Conservation (phyloP, 1,140 invertebrate genomes). For the Charaxes varanes region DNA sequence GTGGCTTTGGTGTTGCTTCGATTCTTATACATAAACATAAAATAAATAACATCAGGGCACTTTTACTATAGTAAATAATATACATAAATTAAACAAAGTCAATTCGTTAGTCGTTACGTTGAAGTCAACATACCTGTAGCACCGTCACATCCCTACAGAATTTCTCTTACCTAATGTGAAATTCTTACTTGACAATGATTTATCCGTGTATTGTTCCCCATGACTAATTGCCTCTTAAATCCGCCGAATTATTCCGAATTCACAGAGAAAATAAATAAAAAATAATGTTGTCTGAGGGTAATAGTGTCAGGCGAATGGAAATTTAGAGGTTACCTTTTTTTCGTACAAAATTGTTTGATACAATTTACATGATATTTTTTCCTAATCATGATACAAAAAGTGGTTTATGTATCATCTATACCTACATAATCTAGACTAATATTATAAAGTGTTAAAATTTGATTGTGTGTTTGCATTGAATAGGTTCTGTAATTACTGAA, state of each 20-base stretch:
- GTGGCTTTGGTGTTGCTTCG: not conserved
- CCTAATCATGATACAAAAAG: too few relatives aligned
- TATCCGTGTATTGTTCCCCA: constrained; percentile 62
- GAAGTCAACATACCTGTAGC: not conserved
- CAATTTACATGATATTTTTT: too few relatives aligned
- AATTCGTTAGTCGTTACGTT: too few relatives aligned
- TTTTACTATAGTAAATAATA: not conserved
- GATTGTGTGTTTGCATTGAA: too few relatives aligned
- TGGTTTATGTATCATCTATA: too few relatives aligned
- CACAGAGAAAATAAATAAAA: constrained; percentile 19
- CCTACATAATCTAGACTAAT: too few relatives aligned
- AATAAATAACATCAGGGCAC: not conserved
- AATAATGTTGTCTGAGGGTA: constrained; percentile 1
- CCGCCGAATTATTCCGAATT: constrained; percentile 28
- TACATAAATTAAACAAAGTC: not conserved
- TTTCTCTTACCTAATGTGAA: constrained; percentile 45
- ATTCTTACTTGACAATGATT: constrained; percentile 69
- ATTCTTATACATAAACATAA: not conserved
- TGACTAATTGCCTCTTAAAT: constrained; percentile 57
- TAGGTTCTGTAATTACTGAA: too few relatives aligned
- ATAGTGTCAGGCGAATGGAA: constrained; percentile 23
- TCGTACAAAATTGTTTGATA: too few relatives aligned
- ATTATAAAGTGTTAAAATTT: too few relatives aligned
- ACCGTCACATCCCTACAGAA: constrained; percentile 1
- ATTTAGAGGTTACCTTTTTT: too few relatives aligned